phyloP scores from a whole-genome alignment of 2,113 vertebrate genomes.

The Salvelinus alpinus region DNA sequence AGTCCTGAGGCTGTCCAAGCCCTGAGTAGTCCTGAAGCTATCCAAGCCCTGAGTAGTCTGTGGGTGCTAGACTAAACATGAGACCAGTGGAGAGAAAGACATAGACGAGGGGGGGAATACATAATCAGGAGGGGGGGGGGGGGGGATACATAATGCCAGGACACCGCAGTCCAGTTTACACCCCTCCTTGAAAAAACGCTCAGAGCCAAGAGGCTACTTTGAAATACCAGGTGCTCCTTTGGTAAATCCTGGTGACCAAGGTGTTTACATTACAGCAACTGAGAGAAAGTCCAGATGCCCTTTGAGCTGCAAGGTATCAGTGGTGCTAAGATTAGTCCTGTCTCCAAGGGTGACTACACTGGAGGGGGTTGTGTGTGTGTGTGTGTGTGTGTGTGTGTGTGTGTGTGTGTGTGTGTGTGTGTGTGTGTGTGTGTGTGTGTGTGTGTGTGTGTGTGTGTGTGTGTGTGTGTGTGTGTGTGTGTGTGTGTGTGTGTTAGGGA shows the following conservation, averaged over 20 bases:
- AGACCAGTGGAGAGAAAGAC: constrained; percentile 70
- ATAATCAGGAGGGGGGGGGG: constrained; percentile 17
- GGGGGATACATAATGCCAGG: constrained; percentile 50
- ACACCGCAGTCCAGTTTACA: constrained; percentile 62
- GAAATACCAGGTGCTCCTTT: constrained; percentile 76
- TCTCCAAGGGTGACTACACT: constrained; percentile 62
- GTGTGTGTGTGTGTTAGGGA: neutral
- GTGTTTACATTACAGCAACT: constrained; percentile 70
- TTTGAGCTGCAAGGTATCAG: constrained; percentile 40
- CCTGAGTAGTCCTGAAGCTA: too few relatives aligned
- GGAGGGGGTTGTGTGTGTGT: neutral
- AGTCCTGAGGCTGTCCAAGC: too few relatives aligned
- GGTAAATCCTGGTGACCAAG: constrained; percentile 48
- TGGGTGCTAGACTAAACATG: constrained; percentile 69
- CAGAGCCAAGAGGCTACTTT: constrained; percentile 67
- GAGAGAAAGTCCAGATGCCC: constrained; percentile 73
- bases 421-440: too few relatives aligned
- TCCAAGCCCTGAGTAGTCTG: constrained; percentile 47
- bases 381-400: too few relatives aligned
- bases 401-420: too few relatives aligned
- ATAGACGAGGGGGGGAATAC: neutral
- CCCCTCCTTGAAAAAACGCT: constrained; percentile 11
- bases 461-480: neutral
- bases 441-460: neutral
- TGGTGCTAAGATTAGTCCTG: constrained; percentile 55